These are phyloP conservation scores for Upupa epops DNA, from an alignment of 2,113 vertebrate genomes.

Conservation along the genomic window DNA sequence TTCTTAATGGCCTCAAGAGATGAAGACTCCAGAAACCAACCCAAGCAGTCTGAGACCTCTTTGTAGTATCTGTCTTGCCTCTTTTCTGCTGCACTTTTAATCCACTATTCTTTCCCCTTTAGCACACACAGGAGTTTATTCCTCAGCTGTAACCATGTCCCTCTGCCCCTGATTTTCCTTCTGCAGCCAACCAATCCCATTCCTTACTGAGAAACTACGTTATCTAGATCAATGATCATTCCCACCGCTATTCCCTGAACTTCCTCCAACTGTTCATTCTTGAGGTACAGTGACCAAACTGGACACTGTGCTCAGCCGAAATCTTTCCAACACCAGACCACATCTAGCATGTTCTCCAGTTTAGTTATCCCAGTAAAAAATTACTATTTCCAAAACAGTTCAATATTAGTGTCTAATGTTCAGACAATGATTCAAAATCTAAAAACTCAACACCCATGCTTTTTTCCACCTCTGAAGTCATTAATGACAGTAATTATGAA, in stretches of 20 bases:
- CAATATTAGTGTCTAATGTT: background rate
- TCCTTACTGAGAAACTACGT: background rate
- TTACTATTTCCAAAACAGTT: background rate
- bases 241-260: background rate
- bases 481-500: background rate
- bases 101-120: background rate
- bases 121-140: background rate
- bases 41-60: background rate
- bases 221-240: background rate
- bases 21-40: background rate
- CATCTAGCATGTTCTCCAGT: background rate
- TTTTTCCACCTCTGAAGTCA: background rate
- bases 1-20: background rate
- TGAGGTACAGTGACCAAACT: background rate
- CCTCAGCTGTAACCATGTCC: background rate
- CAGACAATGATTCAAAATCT: background rate
- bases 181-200: background rate
- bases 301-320: background rate
- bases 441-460: background rate
- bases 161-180: background rate
- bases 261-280: background rate
- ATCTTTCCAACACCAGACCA: background rate
- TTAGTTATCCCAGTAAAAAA: background rate
- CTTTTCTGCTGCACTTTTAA: background rate
- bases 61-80: background rate